Percentiles rank a stretch among this genome's conserved stretches.
Evolutionary conservation across 23 tunicate genomes (phyloP).

Genomic region (Corella eumyota): DNA sequence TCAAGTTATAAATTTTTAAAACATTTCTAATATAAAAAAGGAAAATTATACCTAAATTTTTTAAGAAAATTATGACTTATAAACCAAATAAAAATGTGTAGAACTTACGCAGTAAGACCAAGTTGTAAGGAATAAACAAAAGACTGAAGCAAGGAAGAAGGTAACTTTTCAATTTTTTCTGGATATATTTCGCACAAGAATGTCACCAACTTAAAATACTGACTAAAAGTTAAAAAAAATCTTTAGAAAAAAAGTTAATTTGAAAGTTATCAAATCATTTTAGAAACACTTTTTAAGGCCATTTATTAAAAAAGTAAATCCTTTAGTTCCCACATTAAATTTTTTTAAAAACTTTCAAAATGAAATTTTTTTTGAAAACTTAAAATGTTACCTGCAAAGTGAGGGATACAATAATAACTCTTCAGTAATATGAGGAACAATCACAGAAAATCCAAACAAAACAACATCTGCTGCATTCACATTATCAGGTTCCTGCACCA

Average conservation of each 20-base stretch:
- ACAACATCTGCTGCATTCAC: constrained; percentile 55
- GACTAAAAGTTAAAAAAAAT: constrained; percentile 15
- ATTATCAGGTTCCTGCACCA: constrained; percentile 3
- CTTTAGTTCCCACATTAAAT: not conserved
- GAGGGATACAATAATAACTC: constrained; percentile 48
- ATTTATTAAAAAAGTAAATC: too few species aligned
- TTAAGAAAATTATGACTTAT: too few species aligned
- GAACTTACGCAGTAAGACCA: constrained; percentile 41
- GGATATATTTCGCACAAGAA: constrained; percentile 70
- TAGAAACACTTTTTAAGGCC: too few species aligned
- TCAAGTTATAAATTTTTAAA: too few species aligned
- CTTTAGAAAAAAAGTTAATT: not conserved
- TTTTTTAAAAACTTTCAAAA: not conserved
- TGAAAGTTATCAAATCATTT: too few species aligned
- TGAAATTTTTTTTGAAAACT: not conserved
- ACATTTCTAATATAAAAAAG: too few species aligned
- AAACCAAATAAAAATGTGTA: too few species aligned
- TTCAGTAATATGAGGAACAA: constrained; percentile 40
- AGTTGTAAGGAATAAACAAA: constrained; percentile 38
- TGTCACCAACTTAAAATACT: constrained; percentile 55
- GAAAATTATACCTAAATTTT: too few species aligned
- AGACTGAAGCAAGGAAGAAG: constrained; percentile 15
- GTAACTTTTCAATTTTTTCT: constrained; percentile 46
- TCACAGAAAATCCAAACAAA: constrained; percentile 44
- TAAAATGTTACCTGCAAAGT: constrained; percentile 30